Conservation (phyloP, 2,797 vertebrate genomes). For the Argya squamiceps region DNA sequence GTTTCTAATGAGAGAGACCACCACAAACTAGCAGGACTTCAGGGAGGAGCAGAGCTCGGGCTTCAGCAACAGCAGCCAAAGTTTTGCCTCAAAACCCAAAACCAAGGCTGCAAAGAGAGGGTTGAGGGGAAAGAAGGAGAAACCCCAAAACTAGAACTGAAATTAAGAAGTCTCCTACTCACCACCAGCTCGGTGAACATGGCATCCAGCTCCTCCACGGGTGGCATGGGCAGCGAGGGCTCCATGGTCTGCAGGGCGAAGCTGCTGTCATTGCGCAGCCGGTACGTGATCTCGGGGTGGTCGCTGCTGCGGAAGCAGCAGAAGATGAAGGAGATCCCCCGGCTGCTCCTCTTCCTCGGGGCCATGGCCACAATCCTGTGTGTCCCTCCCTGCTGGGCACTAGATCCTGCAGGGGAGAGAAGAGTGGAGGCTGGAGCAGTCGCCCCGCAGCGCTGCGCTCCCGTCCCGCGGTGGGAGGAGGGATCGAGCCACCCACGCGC, state of each 20-base stretch:
- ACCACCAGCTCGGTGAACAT: conserved; percentile 95
- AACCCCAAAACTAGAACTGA: too few relatives aligned
- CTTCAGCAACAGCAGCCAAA: background rate
- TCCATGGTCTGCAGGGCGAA: conserved; percentile 87
- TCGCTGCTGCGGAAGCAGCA: conserved; percentile 90
- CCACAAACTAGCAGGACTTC: background rate
- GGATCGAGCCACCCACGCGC: background rate
- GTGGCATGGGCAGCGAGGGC: conserved; percentile 85
- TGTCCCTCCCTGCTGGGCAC: conserved; percentile 37
- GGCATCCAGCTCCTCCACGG: conserved; percentile 86
- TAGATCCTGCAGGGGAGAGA: conserved; percentile 69
- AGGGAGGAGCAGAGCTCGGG: background rate
- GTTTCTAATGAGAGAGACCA: background rate
- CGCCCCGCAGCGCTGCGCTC: background rate
- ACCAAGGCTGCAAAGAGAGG: background rate
- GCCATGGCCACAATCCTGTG: conserved; percentile 79
- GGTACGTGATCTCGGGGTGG: conserved; percentile 90
- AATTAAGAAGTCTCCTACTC: conserved; percentile 29
- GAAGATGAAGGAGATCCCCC: conserved; percentile 88
- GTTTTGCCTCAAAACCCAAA: background rate
- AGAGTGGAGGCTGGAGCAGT: background rate
- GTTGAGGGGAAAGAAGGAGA: background rate
- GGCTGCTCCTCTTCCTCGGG: conserved; percentile 81
- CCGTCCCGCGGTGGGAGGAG: background rate
- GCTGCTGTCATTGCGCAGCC: conserved; percentile 86